Evolutionary conservation across 2,113 vertebrate species (phyloP).

Genomic region (Hippopotamus amphibius): DNA sequence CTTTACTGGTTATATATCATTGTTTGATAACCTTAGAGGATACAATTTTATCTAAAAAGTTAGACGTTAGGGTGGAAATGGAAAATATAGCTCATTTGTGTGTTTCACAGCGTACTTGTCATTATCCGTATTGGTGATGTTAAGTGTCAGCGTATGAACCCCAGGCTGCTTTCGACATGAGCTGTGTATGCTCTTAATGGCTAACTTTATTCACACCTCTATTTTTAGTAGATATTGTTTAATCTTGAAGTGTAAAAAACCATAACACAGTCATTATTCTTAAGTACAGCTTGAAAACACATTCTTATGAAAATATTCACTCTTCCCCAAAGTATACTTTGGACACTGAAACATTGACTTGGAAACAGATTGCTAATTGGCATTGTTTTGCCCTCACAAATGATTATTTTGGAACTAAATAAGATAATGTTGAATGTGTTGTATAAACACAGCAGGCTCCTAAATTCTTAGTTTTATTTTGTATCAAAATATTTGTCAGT

Average conservation of each 20-base stretch:
- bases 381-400: constrained; percentile 9
- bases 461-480: constrained; percentile 59
- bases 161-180: neutral
- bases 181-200: constrained; percentile 44
- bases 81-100: constrained; percentile 21
- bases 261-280: constrained; percentile 43
- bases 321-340: constrained; percentile 2
- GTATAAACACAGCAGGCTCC: constrained; percentile 31
- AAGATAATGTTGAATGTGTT: constrained; percentile 9
- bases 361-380: constrained; percentile 51
- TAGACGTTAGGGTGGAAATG: constrained; percentile 8
- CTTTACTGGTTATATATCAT: neutral
- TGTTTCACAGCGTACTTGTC: neutral
- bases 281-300: constrained; percentile 53
- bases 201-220: constrained; percentile 57
- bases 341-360: constrained; percentile 33
- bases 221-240: constrained; percentile 71
- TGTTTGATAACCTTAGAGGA: constrained; percentile 1
- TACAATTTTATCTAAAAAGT: constrained; percentile 1
- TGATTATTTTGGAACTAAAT: constrained; percentile 46
- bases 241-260: constrained; percentile 53
- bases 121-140: neutral
- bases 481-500: constrained; percentile 51
- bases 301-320: constrained; percentile 37
- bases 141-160: constrained; percentile 42